These are phyloP conservation scores for Bursaphelenchus okinawaensis DNA, from an alignment of 2,888 invertebrate species.

Conservation along the genomic window DNA sequence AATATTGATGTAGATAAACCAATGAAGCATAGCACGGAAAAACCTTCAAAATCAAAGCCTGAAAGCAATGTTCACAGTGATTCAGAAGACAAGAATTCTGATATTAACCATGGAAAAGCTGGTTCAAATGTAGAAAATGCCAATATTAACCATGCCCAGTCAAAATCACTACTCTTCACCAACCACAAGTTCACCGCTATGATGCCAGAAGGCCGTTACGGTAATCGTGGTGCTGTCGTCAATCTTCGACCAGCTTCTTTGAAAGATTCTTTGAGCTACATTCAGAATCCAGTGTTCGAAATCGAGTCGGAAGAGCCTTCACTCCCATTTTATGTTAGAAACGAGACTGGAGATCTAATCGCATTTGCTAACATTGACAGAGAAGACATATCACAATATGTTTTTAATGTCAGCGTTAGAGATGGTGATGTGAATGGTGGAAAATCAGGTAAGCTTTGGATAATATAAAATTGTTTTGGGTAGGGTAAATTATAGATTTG, in stretches of 20 bases:
- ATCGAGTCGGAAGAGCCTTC: conserved; percentile 17
- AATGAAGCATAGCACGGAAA: too few species aligned
- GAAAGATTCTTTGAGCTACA: conserved; percentile 20
- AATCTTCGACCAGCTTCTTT: conserved; percentile 36
- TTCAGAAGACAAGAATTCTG: too few species aligned
- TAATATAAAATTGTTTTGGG: too few species aligned
- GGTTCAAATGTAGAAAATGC: not conserved
- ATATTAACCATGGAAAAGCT: too few species aligned
- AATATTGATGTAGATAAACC: too few species aligned
- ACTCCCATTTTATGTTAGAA: conserved; percentile 31
- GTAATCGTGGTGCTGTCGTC: conserved; percentile 35
- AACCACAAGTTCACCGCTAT: conserved; percentile 23
- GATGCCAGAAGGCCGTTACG: conserved; percentile 44
- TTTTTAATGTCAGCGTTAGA: conserved; percentile 39
- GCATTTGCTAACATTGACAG: conserved; percentile 45
- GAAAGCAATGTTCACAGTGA: too few species aligned
- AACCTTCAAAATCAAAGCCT: too few species aligned
- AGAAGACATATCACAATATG: conserved; percentile 34
- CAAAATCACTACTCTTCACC: not conserved
- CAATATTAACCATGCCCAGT: not conserved
- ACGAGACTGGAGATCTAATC: conserved; percentile 39
- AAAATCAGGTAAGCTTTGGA: not conserved
- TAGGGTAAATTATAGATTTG: too few species aligned
- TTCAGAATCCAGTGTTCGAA: conserved; percentile 8
- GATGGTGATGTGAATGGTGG: not conserved